Conservation (phyloP, 2,888 invertebrate genomes). For the Plebejus melissa region DNA sequence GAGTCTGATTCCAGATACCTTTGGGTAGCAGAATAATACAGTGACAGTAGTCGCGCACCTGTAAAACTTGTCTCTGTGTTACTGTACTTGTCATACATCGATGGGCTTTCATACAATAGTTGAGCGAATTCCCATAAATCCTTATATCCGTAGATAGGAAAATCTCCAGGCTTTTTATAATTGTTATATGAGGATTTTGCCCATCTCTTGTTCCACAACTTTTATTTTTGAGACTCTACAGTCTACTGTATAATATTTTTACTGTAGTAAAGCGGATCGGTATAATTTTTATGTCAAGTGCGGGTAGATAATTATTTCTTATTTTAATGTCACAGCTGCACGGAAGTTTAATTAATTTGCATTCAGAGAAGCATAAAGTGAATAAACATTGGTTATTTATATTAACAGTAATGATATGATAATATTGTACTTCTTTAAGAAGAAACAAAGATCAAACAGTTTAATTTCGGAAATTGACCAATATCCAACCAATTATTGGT, state of each 20-base stretch:
- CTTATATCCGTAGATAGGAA: not conserved
- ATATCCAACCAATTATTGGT: no score
- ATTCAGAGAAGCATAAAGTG: not conserved
- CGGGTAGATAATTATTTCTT: slow-evolving; percentile 3
- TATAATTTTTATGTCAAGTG: slow-evolving; percentile 19
- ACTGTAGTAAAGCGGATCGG: slow-evolving; percentile 2
- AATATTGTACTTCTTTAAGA: slow-evolving; percentile 12
- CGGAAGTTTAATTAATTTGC: not conserved
- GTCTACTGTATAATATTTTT: not conserved
- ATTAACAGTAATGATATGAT: not conserved
- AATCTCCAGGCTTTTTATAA: no score
- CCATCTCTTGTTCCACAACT: not conserved
- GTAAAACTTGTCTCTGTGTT: no score
- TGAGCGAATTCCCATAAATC: no score
- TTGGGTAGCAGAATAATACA: no score
- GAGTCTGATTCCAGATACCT: not conserved
- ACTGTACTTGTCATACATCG: no score
- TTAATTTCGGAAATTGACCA: no score
- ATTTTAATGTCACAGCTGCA: slow-evolving; percentile 11
- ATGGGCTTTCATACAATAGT: no score
- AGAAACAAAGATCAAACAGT: no score
- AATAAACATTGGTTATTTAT: slow-evolving; percentile 3
- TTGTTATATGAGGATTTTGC: no score
- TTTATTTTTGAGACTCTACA: not conserved
- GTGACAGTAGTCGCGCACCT: no score